Evolutionary conservation across 2,113 vertebrate genomes (phyloP), one percentile per base, ranked within the genome.

Genomic region (Pachyramphus minor): DNA sequence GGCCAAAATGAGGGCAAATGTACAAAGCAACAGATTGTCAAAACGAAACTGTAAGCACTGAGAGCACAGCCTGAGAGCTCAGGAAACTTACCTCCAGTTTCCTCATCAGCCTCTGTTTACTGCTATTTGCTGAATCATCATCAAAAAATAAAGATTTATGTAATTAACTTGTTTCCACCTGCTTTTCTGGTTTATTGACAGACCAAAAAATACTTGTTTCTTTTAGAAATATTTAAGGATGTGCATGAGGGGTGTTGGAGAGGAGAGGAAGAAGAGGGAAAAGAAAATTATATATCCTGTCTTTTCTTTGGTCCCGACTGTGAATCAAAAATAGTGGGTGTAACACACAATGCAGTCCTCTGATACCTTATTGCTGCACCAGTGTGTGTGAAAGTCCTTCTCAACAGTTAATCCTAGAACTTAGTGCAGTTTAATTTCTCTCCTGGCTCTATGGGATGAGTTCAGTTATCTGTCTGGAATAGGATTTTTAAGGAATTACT

Each of bases 391-490:
- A 50, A 76, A 83, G 35, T 25, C 44, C 15, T 74, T 52, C 59
- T 75, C 39, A 68, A 60, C 18, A 81, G 49, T 55, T 93, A 86
- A 94, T 78, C 39, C 41, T 49, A n/a, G 50, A 74, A 83, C 83
- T 77, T 8, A 53, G 23, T 20, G 68, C 58, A 63, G n/a, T 74
- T 76, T 79, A 9, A 17, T 59, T 95, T 84, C 41, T 89, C 25
- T 90, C 22, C 37, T 84, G 59, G 13, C 14, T 91, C 9, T 72
- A 16, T 6, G 37, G 31, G 23, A 42, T 78, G n/a, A 62, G 17
- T 68, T 94, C 53, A 75, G 15, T 73, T 93, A 45, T 87, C 84
- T 94, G 62, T 56, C 52, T 67, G 55, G 85, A 90, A 63, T 12
- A 58, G 45, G 66, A 64, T 47, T 93, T 95, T 81, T 52, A 66